These are phyloP conservation scores for Hyaena hyaena DNA, from an alignment of 2,113 vertebrate species.

Conservation along the genomic window DNA sequence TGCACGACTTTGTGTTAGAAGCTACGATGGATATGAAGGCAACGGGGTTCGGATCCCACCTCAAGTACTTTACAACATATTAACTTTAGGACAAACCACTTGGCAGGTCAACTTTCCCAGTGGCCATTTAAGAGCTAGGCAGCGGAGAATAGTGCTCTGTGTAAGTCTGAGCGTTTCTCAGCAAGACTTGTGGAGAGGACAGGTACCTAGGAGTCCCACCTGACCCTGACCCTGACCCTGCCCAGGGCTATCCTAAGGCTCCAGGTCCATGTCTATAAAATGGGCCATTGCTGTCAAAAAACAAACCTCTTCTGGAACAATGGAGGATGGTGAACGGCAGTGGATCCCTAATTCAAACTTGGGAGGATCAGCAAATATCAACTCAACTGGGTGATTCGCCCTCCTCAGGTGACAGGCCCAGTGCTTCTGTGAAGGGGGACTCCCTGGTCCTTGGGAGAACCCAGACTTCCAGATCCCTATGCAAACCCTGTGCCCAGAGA, in stretches of 20 bases:
- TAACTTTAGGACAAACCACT: neutral
- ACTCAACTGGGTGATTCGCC: neutral
- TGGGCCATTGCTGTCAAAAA: neutral
- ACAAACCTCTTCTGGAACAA: neutral
- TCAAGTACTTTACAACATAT: neutral
- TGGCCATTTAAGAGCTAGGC: neutral
- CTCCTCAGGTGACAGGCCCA: too few relatives aligned
- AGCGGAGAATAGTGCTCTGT: neutral
- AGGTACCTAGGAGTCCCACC: neutral
- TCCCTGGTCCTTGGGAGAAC: neutral
- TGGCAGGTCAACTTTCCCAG: neutral
- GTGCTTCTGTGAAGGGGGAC: neutral
- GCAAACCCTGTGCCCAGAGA: neutral
- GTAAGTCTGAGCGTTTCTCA: neutral
- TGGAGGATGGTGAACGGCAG: neutral
- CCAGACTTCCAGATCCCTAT: neutral
- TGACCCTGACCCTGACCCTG: neutral
- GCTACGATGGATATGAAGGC: accelerated
- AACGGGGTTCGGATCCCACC: neutral
- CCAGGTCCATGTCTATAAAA: neutral
- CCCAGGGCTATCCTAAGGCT: neutral
- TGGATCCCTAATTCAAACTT: neutral
- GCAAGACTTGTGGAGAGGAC: neutral
- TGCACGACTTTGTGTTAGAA: neutral
- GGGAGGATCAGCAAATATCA: neutral